Evolutionary conservation across 2,797 vertebrate species (phyloP), one percentile per base, ranked within the genome.

Genomic region (Brotula barbata): DNA sequence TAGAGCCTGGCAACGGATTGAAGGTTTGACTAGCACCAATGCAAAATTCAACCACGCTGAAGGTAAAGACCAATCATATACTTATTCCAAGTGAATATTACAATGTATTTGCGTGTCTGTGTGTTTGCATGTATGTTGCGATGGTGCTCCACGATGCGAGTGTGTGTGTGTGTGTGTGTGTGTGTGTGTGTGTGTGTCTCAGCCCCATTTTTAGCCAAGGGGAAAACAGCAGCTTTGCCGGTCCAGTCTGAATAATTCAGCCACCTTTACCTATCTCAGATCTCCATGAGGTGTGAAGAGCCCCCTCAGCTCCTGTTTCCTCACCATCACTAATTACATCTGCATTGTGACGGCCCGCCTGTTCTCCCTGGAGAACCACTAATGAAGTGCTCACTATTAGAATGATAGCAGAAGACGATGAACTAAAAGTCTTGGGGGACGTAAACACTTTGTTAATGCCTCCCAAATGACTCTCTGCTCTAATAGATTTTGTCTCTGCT

Each of bases 201-300:
- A 7, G 37, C 14, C 2, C 12, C n/a, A 9, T 44, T 39, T 42
- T 43, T 10, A 49, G 31, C 36, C 28, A 11, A 15, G 49, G 41
- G 47, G 39, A 19, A 65, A 56, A 39, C 43, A 40, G 31, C 61
- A 39, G 6, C 31, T 33, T 33, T 33, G 31, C 31, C 37, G 20
- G 5, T 64, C 52, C 55, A 57, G 59, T 58, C 50, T 90, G 61
- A 90, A 89, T 91, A 83, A 91, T 92, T 90, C 59, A 90, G n/a
- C 49, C 70, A 41, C 36, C 40, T 73, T 58, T 50, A 68, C 59
- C 58, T 80, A 58, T 68, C 57, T 70, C 72, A 37, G 39, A 62
- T 84, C 68, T 77, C 73, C 46, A 15, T 16, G 47, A 74, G 64
- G 58, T 66, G 56, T 23, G 60, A 58, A 56, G 65, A 14, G 37